phyloP scores from a whole-genome alignment of 2,113 vertebrate species.

The Pygoscelis adeliae region DNA sequence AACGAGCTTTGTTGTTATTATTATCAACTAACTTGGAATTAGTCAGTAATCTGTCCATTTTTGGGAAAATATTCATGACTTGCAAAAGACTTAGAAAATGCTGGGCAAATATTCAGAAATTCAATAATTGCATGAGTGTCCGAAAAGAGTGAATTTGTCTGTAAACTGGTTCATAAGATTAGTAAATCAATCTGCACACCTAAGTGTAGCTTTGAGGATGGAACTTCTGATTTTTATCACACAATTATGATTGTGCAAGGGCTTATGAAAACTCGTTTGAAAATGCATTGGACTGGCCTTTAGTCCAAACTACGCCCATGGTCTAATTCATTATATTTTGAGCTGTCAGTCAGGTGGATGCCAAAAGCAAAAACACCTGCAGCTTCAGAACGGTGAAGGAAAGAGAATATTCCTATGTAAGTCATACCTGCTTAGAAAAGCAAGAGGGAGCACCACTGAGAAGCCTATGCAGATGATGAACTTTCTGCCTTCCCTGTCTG shows the following conservation, averaged over 20 bases:
- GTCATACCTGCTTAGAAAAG: not conserved
- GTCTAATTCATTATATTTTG: not conserved
- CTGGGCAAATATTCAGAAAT: not conserved
- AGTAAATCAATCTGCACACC: not conserved
- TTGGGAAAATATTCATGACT: not conserved
- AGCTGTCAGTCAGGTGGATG: not conserved
- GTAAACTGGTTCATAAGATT: not conserved
- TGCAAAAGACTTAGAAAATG: not conserved
- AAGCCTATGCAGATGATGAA: not conserved
- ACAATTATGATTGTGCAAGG: not conserved
- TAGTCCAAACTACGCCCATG: not conserved
- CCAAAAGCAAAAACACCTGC: not conserved
- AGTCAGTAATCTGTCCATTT: not conserved
- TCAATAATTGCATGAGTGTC: fast-evolving
- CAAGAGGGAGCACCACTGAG: not conserved
- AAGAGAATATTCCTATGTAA: not conserved
- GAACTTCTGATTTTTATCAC: not conserved
- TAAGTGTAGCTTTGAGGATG: not conserved
- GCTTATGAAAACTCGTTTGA: not conserved
- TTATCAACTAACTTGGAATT: not conserved
- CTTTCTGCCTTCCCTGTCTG: not conserved
- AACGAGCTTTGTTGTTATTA: not conserved
- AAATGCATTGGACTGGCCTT: not conserved
- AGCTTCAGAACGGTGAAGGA: not conserved
- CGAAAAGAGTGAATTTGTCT: not conserved